Conservation (phyloP, 2,113 vertebrate genomes). For the Mormyrus iriodes region DNA sequence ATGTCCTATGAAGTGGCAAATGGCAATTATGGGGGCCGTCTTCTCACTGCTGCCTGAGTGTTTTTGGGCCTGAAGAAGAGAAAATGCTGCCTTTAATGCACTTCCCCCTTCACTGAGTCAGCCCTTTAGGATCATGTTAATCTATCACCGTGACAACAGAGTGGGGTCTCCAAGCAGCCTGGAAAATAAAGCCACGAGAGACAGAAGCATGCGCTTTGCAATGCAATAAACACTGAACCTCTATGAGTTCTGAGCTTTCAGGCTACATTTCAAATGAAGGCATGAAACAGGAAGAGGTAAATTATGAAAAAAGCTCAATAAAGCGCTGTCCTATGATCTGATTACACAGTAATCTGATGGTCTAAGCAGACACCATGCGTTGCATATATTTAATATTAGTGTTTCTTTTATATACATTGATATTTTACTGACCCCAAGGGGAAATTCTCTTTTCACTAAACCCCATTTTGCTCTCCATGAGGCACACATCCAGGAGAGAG, state of each 20-base stretch:
- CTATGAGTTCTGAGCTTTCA: not conserved
- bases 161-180: constrained; percentile 17
- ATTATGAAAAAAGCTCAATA: not conserved
- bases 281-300: not conserved
- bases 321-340: not conserved
- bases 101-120: constrained; percentile 13
- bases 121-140: constrained; percentile 10
- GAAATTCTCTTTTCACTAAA: not conserved
- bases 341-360: not conserved
- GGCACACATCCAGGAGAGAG: not conserved
- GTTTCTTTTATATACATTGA: not conserved
- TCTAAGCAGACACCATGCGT: not conserved
- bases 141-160: constrained; percentile 24
- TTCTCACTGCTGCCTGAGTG: not conserved
- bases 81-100: not conserved
- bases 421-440: not conserved
- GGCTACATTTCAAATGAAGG: not conserved
- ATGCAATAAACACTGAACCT: constrained; percentile 11
- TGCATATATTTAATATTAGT: not conserved
- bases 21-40: not conserved
- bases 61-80: not conserved
- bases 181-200: constrained; percentile 7
- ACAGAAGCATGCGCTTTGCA: constrained; percentile 12
- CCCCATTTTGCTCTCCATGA: not conserved
- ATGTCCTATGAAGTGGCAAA: not conserved